Evolutionary conservation across 1,140 invertebrate genomes (phyloP).

Genomic region (Gryllus bimaculatus): DNA sequence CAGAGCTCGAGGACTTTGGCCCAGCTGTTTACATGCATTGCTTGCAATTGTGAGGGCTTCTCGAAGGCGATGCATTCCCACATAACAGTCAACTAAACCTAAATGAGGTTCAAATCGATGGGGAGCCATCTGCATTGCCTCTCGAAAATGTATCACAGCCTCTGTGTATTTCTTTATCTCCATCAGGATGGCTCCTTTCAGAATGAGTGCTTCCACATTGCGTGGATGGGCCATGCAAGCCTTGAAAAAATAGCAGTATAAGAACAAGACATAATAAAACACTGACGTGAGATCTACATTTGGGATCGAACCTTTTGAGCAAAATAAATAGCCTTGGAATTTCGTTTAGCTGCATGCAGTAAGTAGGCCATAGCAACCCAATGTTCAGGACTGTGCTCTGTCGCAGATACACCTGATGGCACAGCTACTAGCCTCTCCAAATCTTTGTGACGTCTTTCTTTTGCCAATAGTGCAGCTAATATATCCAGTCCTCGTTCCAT

Average conservation of each 20-base stretch:
- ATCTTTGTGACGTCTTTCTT: conserved; percentile 38
- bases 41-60: conserved; percentile 60
- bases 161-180: conserved; percentile 63
- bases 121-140: conserved; percentile 52
- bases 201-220: conserved; percentile 56
- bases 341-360: conserved; percentile 42
- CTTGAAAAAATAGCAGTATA: conserved; percentile 19
- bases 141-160: conserved; percentile 58
- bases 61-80: conserved; percentile 50
- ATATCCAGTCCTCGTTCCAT: conserved; percentile 44
- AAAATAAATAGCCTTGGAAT: conserved; percentile 48
- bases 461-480: conserved; percentile 37
- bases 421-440: conserved; percentile 38
- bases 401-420: conserved; percentile 31
- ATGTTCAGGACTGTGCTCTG: conserved; percentile 41
- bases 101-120: conserved; percentile 56
- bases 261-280: background rate
- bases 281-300: background rate
- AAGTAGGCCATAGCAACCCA: conserved; percentile 56
- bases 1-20: conserved; percentile 55
- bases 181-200: conserved; percentile 58
- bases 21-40: conserved; percentile 57
- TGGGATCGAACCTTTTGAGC: conserved; percentile 39
- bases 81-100: conserved; percentile 61
- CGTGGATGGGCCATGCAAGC: conserved; percentile 37